Conservation (phyloP, 2,888 invertebrate genomes). For the Cryptophagus acutangulus region DNA sequence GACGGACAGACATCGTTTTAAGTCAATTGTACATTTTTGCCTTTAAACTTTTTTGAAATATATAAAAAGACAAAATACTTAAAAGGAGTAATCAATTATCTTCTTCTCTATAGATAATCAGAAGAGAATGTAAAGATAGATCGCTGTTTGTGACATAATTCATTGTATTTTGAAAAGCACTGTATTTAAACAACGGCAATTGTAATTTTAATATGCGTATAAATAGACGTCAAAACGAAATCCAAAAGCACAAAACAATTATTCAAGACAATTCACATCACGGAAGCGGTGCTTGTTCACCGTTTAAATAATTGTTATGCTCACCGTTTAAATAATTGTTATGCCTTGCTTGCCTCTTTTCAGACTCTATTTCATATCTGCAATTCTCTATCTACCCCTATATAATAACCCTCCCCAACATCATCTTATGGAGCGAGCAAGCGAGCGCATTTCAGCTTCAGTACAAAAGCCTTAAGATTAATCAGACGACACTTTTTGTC, state of each 20-base stretch:
- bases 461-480: constrained; percentile 12
- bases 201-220: no score
- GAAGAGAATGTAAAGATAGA: no score
- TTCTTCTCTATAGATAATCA: no score
- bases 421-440: constrained; percentile 9
- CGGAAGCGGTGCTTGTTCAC: constrained; percentile 8
- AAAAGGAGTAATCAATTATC: no score
- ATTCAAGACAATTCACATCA: constrained; percentile 18
- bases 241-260: constrained; percentile 17
- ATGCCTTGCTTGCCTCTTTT: constrained; percentile 12
- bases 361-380: constrained; percentile 12
- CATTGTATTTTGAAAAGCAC: no score
- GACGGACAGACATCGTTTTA: no score
- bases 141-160: no score
- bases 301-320: constrained; percentile 13
- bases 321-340: constrained; percentile 12
- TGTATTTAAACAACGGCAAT: no score
- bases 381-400: not conserved
- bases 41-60: no score
- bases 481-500: constrained; percentile 10
- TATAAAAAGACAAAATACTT: no score
- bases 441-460: not conserved
- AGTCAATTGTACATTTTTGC: no score
- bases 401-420: constrained; percentile 4
- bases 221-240: no score